phyloP scores from a whole-genome alignment of 2,888 invertebrate genomes.

The Athalia circularis region DNA sequence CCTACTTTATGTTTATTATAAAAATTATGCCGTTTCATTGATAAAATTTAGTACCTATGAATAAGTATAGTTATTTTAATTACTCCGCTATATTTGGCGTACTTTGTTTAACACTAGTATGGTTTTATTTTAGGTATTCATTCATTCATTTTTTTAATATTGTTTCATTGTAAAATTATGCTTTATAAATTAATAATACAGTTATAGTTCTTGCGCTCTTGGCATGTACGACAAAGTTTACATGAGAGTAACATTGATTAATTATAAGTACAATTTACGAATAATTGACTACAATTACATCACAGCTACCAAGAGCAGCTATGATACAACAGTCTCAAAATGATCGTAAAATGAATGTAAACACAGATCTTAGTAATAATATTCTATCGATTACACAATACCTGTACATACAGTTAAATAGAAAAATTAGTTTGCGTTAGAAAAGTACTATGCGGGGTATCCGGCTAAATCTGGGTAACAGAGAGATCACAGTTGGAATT shows the following conservation, averaged over 20 bases:
- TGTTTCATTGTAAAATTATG: not conserved
- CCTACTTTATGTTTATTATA: slow-evolving; percentile 5
- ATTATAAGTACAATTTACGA: slow-evolving; percentile 37
- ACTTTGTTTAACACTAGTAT: slow-evolving; percentile 18
- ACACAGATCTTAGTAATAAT: slow-evolving; percentile 45
- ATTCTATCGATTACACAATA: slow-evolving; percentile 52
- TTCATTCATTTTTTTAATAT: not conserved
- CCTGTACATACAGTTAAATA: slow-evolving; percentile 59
- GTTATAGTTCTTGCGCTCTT: slow-evolving; percentile 18
- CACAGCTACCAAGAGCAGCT: slow-evolving; percentile 32
- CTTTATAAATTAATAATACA: slow-evolving; percentile 44
- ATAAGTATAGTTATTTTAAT: slow-evolving; percentile 14
- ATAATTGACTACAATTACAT: slow-evolving; percentile 15
- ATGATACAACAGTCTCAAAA: slow-evolving; percentile 53
- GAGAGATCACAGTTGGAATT: slow-evolving; percentile 28
- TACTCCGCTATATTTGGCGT: slow-evolving; percentile 43
- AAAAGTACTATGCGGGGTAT: slow-evolving; percentile 51
- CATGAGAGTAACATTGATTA: slow-evolving; percentile 14
- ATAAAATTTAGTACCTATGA: slow-evolving; percentile 5
- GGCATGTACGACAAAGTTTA: not conserved
- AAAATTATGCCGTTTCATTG: slow-evolving; percentile 21
- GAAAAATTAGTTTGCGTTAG: slow-evolving; percentile 58
- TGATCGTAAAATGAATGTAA: slow-evolving; percentile 51
- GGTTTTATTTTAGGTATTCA: not conserved
- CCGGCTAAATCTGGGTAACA: slow-evolving; percentile 31